phyloP scores from a whole-genome alignment of 1,140 invertebrate species.

The Brachionus asplanchnoidis region DNA sequence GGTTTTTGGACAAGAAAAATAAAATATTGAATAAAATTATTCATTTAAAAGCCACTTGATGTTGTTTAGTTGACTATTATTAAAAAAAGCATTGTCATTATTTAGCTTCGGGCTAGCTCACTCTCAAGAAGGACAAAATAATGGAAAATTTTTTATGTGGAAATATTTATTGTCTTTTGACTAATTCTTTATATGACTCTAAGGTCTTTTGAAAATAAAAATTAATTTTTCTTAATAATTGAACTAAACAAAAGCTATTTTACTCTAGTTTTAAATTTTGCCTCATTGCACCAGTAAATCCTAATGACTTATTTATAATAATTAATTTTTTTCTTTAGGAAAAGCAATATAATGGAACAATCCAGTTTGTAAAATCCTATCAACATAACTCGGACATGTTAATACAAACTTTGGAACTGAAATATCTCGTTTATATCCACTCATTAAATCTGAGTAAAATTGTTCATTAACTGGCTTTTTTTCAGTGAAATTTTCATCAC shows the following conservation, averaged over 20 bases:
- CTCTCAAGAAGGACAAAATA: background rate
- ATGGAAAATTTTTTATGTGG: background rate
- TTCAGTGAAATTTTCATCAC: background rate
- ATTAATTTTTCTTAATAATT: background rate
- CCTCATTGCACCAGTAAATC: background rate
- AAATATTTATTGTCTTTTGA: background rate
- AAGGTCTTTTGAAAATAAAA: background rate
- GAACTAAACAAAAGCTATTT: background rate
- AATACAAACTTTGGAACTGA: background rate
- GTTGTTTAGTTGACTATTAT: background rate
- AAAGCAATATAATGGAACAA: background rate
- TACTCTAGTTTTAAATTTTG: background rate
- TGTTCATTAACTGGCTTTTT: background rate
- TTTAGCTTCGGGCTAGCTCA: background rate
- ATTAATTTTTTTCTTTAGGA: no score
- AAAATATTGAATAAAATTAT: slow-evolving; percentile 2
- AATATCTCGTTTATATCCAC: background rate
- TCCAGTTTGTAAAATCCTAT: background rate
- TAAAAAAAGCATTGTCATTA: background rate
- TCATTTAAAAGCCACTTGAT: background rate
- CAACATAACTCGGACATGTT: no score
- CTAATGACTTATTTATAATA: no score
- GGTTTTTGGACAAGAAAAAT: slow-evolving; percentile 23
- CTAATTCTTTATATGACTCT: background rate
- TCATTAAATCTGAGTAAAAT: background rate